Evolutionary conservation across 2,888 invertebrate species (phyloP), one percentile per base, ranked within the genome.

Genomic region (Lamproptera curius): DNA sequence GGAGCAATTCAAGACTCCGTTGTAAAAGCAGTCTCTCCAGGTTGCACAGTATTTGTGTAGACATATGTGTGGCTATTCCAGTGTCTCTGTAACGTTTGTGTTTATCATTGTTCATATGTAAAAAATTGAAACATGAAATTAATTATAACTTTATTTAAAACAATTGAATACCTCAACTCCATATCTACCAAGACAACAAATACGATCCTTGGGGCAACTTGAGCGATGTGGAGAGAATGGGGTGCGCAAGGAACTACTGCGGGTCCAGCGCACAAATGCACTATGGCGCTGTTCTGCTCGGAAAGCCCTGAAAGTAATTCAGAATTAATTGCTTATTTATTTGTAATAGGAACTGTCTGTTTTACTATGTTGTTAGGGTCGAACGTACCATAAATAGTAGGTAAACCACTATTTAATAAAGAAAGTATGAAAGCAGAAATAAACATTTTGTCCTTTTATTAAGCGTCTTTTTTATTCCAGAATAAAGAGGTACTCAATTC

Each of bases 1-100:
- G 92, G 23, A 96, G 71, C 31, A 92, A 88, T 42, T 94, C 93
- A 10, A 92, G 79, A 60, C 95, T 95, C 42, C 93, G 89, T 76
- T 95, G 94, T 46, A 93, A 83, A 61, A 95, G 91, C 13, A 94
- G 77, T 42, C 91, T 89, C 57, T 79, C 70, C 39, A 87, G 53
- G 54, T 86, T 87, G 1, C 78, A 72, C 1, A 87, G 63, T 51
- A 84, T 67, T 61, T 84, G 84, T 57, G 67, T 77, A 0, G 87
- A 76, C 63, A 73, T 65, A 34, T 75, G 72, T 0, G 72, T 64
- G 1, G 85, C 67, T 33, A 78, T 63, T 1, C 87, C 87, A 1
- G 80, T 65, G 34, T 87, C 87, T 51, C 87, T 87, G 70, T 33
- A 66, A 73, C 46, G 45, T 36, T 16, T 2, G 20, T 5, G 20